Base-by-base conservation (phyloP, 2,888 invertebrate genomes). In the Allacma fusca region DNA sequence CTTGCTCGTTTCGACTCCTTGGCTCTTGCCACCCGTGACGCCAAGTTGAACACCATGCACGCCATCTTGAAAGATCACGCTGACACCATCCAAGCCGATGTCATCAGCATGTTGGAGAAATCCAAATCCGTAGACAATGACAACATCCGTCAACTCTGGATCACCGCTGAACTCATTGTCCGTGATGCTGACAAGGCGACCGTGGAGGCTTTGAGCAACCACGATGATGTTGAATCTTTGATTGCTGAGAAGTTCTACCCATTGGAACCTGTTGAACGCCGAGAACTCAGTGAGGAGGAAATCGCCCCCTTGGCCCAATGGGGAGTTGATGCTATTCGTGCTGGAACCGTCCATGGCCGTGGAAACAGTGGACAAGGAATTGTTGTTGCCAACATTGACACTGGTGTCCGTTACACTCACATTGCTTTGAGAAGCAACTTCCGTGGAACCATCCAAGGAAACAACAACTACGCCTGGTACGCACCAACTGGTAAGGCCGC, bases 111-210 rank as follows among this genome's bases (percentile, higher is more conserved):
- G 50, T 43, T 75, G 24, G 28, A 75, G 5, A 7, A 40, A 28
- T 0, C 1, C 1, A 5, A 50, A 13, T 26, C 44, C 65, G 23
- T 9, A 9, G 28, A 34, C 1, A 40, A 23, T 1, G 26, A 19
- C 19, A 7, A 9, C 16, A 43, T 75, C 24, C 9, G 23, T 21
- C 68, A 50, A n/a, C 16, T 68, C 21, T 75, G 75, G 75, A 43
- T 67, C n/a, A 29, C 68, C 21, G 57, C 43, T 44, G 43, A 75
- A 21, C 23, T 75, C 50, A 68, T 67, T 65, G 29, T 75, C 40
- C 23, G 50, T 5, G 28, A 50, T 1, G 57, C 57, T 24, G 44
- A 75, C 68, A 16, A 19, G 19, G 75, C 26, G 9, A 65, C 65
- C n/a, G 23, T 75, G n/a, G 1, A 50, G 1, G 21, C n/a, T 24